These are phyloP conservation scores for human (Homo sapiens) DNA, from an alignment of 2,113 vertebrate species.

Conservation along the genomic window DNA sequence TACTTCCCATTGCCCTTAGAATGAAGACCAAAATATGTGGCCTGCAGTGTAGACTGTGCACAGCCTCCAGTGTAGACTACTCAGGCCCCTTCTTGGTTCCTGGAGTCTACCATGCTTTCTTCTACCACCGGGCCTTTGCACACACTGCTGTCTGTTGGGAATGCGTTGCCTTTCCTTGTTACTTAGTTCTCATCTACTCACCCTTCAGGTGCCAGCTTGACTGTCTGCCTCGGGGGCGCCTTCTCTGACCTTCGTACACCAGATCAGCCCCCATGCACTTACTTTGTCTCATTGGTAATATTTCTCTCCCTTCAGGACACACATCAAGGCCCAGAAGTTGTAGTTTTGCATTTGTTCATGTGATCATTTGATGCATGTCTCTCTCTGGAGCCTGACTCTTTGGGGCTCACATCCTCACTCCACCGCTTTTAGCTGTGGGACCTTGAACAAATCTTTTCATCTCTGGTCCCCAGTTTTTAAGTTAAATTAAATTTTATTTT, in stretches of 20 bases:
- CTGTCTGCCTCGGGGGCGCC: neutral
- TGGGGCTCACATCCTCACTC: neutral
- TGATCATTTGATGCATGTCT: neutral
- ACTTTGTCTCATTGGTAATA: neutral
- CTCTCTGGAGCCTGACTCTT: neutral
- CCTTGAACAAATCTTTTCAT: neutral
- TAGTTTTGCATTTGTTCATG: neutral
- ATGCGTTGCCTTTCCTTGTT: fast-evolving
- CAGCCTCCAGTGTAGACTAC: neutral
- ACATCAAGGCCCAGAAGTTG: neutral
- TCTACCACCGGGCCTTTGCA: neutral
- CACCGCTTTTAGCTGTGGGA: neutral
- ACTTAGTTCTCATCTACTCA: neutral
- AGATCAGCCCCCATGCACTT: too few relatives aligned
- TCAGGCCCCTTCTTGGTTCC: neutral
- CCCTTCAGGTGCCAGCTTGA: neutral
- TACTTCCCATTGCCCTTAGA: neutral
- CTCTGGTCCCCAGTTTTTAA: too few relatives aligned
- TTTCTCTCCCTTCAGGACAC: fast-evolving
- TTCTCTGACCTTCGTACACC: too few relatives aligned
- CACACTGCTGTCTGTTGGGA: neutral
- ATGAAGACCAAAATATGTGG: neutral
- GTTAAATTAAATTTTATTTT: too few relatives aligned
- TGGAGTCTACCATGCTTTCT: neutral
- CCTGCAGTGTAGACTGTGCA: neutral